Base-by-base conservation (phyloP, 1,140 invertebrate species). In the Diachasma alloeum region DNA sequence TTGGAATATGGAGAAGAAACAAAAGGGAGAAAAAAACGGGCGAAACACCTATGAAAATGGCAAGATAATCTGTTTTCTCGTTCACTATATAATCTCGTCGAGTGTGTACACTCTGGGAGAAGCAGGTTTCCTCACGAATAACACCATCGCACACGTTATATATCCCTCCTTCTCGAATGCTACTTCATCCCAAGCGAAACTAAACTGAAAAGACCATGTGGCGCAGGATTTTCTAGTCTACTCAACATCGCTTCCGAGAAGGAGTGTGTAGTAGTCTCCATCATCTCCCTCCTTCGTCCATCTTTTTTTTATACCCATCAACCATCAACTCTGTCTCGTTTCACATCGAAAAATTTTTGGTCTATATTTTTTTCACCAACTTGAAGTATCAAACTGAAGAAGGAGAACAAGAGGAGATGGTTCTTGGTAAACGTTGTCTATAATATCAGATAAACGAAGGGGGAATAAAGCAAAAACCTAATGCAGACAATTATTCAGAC, bases 111-210 rank as follows among this genome's bases (percentile, higher is more conserved):
- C 24, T 24, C 59, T 63, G 19, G 24, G 59, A 63, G 59, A 19
- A 63, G 59, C 59, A 63, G 59, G 59, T 63, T 63, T 63, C 59
- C 59, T 63, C 59, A 63, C 59, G 59, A 63, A 63, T 63, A 63
- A 63, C 59, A 63, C 59, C 59, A 63, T 63, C 59, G 48, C 59
- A 63, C 24, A 63, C 24, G 24, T 63, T 63, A 63, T 63, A 63
- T 26, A 63, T 63, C 10, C 59, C 10, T 22, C 59, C 26, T 26
- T 26, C 59, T 26, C 59, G 22, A 63, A 24, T 63, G 59, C 59
- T 63, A 63, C 19, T 53, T 53, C 59, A 63, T 63, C 19, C 48
- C 59, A 63, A 26, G 22, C 59, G 48, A 56, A 19, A 56, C 48
- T 22, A 53, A 53, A 53, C 48, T 31, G 59, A 63, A 26, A 63